Percentiles rank a stretch among this genome's conserved stretches.
phyloP scores from a whole-genome alignment of 2,113 vertebrate species.

The Apeltes quadracus region DNA sequence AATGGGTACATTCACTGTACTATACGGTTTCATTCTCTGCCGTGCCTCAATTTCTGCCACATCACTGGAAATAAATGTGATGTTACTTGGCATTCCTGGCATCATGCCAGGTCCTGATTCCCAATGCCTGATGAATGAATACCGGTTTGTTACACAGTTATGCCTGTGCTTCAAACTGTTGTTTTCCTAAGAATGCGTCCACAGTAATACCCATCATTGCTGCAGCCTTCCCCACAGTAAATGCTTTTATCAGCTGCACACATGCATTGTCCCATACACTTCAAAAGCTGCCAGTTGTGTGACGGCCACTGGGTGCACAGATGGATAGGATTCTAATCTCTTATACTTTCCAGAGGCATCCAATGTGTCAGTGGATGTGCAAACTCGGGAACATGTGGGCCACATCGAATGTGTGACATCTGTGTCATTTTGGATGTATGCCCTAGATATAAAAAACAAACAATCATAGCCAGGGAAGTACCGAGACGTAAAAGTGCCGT shows the following conservation, averaged over 20 bases:
- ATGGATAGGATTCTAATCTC: slow-evolving; percentile 64
- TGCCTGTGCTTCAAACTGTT: slow-evolving; percentile 1
- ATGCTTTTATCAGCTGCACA: slow-evolving; percentile 45
- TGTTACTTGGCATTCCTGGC: slow-evolving; percentile 17
- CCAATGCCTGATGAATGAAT: slow-evolving; percentile 9
- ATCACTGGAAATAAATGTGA: slow-evolving; percentile 27
- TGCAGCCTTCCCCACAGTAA: slow-evolving; percentile 4
- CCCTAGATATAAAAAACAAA: slow-evolving; percentile 47
- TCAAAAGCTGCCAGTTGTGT: slow-evolving; percentile 57
- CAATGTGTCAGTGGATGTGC: slow-evolving; percentile 55
- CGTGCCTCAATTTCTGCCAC: slow-evolving; percentile 5
- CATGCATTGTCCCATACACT: slow-evolving; percentile 42
- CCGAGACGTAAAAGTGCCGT: slow-evolving; percentile 8
- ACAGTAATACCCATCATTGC: slow-evolving; percentile 7
- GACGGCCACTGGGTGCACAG: slow-evolving; percentile 55
- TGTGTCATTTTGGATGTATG: slow-evolving; percentile 65
- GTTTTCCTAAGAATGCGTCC: slow-evolving; percentile 22
- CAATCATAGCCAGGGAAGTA: slow-evolving; percentile 17
- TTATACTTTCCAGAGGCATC: slow-evolving; percentile 64
- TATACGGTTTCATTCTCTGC: slow-evolving; percentile 13
- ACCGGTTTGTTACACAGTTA: neutral
- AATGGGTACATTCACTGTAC: slow-evolving; percentile 17
- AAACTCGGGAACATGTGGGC: slow-evolving; percentile 67
- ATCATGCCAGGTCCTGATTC: slow-evolving; percentile 2
- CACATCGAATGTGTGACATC: slow-evolving; percentile 65